Percentiles rank a stretch among this genome's conserved stretches.
phyloP scores from a whole-genome alignment of 1,140 invertebrate genomes.

The Rhyacophila brunnea region DNA sequence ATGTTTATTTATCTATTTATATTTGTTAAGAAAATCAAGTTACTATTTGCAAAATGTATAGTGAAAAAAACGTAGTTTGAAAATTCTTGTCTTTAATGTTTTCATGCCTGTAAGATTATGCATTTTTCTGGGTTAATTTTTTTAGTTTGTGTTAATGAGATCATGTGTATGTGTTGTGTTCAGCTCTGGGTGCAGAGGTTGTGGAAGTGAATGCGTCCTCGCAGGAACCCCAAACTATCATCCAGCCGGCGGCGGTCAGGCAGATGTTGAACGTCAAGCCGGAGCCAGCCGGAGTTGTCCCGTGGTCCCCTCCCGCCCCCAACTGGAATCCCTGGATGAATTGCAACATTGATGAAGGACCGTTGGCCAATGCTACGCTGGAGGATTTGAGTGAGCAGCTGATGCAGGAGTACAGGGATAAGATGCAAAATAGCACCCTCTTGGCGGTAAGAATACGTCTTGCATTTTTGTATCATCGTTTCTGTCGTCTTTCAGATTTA shows the following conservation, averaged over 20 bases:
- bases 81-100: no score
- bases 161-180: no score
- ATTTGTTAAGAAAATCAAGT: no score
- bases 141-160: no score
- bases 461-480: no score
- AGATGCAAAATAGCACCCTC: constrained; percentile 61
- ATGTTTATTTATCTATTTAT: no score
- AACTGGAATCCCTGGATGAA: constrained; percentile 96
- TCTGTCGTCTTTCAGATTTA: no score
- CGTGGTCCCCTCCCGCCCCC: constrained; percentile 90
- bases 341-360: constrained; percentile 86
- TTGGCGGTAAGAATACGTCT: constrained; percentile 42
- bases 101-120: no score
- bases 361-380: constrained; percentile 73
- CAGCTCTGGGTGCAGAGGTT: constrained; percentile 11
- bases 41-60: no score
- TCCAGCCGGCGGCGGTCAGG: constrained; percentile 30
- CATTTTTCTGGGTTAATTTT: no score
- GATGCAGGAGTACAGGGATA: constrained; percentile 60
- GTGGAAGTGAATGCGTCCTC: not conserved
- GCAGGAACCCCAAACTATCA: constrained; percentile 9
- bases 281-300: constrained; percentile 72
- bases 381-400: constrained; percentile 82
- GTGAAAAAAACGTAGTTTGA: no score
- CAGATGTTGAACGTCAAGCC: constrained; percentile 46